A percentile compares a stretch with the other conserved stretches of the same genome.
Evolutionary conservation across 2,797 vertebrate genomes (phyloP).

Genomic region (Aphelocoma californica): DNA sequence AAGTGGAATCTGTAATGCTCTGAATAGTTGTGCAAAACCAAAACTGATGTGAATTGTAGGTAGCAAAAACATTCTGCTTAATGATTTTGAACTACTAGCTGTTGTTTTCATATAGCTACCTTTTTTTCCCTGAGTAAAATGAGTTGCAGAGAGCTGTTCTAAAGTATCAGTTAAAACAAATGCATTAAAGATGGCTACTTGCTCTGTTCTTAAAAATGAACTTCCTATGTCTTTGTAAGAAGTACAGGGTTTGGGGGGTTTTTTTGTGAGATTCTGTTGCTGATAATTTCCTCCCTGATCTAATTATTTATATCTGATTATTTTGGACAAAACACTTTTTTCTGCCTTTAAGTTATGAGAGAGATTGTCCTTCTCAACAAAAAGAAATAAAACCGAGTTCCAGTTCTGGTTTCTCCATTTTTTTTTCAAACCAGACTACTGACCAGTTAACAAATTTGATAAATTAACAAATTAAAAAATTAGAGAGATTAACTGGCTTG

Average conservation of each 20-base stretch:
- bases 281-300: background rate
- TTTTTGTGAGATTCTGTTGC: background rate
- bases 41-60: constrained; percentile 16
- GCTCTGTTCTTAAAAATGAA: background rate
- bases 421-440: background rate
- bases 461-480: background rate
- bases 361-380: background rate
- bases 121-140: constrained; percentile 34
- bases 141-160: constrained; percentile 14
- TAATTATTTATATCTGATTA: background rate
- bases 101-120: constrained; percentile 31
- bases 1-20: constrained; percentile 5
- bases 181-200: constrained; percentile 32
- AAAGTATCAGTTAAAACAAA: constrained; percentile 42
- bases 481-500: background rate
- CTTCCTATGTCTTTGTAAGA: background rate
- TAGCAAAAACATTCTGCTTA: constrained; percentile 35
- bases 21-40: constrained; percentile 21
- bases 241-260: background rate
- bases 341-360: background rate
- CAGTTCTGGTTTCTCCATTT: background rate
- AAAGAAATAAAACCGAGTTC: background rate
- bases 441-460: background rate
- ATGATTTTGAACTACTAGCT: constrained; percentile 51
- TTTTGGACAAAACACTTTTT: background rate